Conservation (phyloP, 2,888 invertebrate species). For the Gryllus longicercus region DNA sequence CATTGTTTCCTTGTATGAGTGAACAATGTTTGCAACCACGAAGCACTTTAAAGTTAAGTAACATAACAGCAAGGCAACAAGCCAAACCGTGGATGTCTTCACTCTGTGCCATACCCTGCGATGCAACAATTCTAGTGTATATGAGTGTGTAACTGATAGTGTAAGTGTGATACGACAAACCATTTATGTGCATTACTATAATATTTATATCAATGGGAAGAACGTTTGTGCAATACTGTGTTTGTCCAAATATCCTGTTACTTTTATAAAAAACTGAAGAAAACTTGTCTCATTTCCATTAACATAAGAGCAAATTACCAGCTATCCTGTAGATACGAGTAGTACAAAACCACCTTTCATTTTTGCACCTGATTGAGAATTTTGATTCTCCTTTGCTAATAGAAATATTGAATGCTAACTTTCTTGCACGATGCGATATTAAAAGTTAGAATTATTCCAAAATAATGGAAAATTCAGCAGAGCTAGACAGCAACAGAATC, state of each 20-base stretch:
- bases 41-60: too few relatives aligned
- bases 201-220: not conserved
- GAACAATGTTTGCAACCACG: not conserved
- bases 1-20: not conserved
- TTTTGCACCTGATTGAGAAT: too few relatives aligned
- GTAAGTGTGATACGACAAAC: not conserved
- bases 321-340: too few relatives aligned
- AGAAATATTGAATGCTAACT: too few relatives aligned
- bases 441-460: too few relatives aligned
- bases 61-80: not conserved
- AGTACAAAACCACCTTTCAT: too few relatives aligned
- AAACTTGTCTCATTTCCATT: too few relatives aligned
- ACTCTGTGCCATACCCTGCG: conserved; percentile 33
- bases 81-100: conserved; percentile 35
- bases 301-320: too few relatives aligned
- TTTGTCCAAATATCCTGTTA: not conserved
- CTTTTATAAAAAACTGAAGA: not conserved
- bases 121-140: not conserved
- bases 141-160: not conserved
- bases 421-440: too few relatives aligned
- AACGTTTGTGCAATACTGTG: not conserved
- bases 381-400: too few relatives aligned
- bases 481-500: too few relatives aligned
- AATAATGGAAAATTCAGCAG: too few relatives aligned
- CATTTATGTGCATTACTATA: not conserved